A percentile compares a stretch with the other conserved stretches of the same genome.
Conservation (phyloP, 1,140 invertebrate species). For the Drosophila ficusphila region DNA sequence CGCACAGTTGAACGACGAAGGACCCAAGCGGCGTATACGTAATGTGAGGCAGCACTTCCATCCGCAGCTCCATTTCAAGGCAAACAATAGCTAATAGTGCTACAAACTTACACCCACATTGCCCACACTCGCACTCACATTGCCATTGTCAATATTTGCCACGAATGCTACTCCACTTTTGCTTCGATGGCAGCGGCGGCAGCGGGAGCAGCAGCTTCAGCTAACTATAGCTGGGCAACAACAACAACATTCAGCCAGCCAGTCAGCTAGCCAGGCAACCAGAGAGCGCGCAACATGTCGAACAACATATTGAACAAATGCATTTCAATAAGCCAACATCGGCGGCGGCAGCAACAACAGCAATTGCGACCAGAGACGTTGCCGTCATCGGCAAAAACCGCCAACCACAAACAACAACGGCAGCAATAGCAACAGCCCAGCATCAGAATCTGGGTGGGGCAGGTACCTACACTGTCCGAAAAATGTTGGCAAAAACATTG, state of each 20-base stretch:
- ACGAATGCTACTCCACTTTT: constrained; percentile 64
- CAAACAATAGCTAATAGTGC: constrained; percentile 80
- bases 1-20: constrained; percentile 3
- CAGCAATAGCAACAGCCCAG: constrained; percentile 23
- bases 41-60: constrained; percentile 27
- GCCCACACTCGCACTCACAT: constrained; percentile 42
- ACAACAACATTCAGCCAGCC: constrained; percentile 41
- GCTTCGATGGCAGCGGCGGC: constrained; percentile 38
- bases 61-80: constrained; percentile 71
- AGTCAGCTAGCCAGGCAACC: too few relatives aligned
- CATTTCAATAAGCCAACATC: constrained; percentile 80
- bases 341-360: constrained; percentile 12
- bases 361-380: constrained; percentile 34
- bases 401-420: constrained; percentile 47
- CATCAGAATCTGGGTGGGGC: constrained; percentile 29
- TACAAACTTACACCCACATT: constrained; percentile 74
- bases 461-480: constrained; percentile 21
- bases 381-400: constrained; percentile 53
- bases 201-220: constrained; percentile 61
- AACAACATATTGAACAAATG: constrained; percentile 81
- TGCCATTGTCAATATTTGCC: constrained; percentile 79
- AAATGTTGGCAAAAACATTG: not conserved
- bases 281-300: constrained; percentile 64
- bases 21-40: constrained; percentile 37
- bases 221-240: constrained; percentile 62